A percentile compares a stretch with the other conserved stretches of the same genome.
Evolutionary conservation across 1,140 invertebrate genomes (phyloP).

Genomic region (Cyclargus thomasi): DNA sequence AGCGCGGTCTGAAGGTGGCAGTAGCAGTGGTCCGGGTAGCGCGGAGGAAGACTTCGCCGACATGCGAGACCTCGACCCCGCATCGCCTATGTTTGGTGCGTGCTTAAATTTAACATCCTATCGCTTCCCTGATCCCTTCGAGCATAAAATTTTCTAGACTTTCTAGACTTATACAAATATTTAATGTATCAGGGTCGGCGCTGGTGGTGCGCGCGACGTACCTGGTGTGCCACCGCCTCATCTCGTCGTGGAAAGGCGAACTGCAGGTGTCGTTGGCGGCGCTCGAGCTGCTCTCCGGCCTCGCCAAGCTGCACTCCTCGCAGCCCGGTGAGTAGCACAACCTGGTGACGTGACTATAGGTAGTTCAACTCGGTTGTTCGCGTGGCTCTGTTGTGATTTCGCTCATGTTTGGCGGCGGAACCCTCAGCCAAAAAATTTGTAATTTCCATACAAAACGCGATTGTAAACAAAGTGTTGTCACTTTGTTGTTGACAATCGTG

Average conservation of each 20-base stretch:
- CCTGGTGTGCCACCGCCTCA: conserved; percentile 93
- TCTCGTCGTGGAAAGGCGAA: conserved; percentile 97
- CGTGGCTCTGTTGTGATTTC: too few species aligned
- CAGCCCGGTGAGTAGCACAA: conserved; percentile 86
- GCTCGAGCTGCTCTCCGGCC: conserved; percentile 90
- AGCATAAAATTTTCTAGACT: too few species aligned
- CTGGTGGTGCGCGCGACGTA: conserved; percentile 94
- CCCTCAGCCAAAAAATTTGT: too few species aligned
- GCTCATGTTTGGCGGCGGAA: too few species aligned
- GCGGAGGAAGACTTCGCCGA: conserved; percentile 70
- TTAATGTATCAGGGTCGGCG: conserved; percentile 79
- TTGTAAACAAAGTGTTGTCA: too few species aligned
- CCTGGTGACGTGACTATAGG: too few species aligned
- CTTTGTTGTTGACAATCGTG: too few species aligned
- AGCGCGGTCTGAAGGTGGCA: conserved; percentile 69
- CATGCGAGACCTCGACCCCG: conserved; percentile 69
- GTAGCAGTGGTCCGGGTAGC: conserved; percentile 50
- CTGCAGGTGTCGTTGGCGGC: conserved; percentile 96
- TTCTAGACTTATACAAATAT: not conserved
- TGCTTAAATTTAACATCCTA: too few species aligned
- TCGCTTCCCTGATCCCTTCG: too few species aligned
- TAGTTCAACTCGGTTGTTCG: too few species aligned
- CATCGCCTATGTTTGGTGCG: conserved; percentile 73
- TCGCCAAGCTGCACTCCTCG: conserved; percentile 89
- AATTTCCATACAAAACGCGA: too few species aligned